Evolutionary conservation across 2,888 invertebrate genomes (phyloP).

Genomic region (Phengaris arion): DNA sequence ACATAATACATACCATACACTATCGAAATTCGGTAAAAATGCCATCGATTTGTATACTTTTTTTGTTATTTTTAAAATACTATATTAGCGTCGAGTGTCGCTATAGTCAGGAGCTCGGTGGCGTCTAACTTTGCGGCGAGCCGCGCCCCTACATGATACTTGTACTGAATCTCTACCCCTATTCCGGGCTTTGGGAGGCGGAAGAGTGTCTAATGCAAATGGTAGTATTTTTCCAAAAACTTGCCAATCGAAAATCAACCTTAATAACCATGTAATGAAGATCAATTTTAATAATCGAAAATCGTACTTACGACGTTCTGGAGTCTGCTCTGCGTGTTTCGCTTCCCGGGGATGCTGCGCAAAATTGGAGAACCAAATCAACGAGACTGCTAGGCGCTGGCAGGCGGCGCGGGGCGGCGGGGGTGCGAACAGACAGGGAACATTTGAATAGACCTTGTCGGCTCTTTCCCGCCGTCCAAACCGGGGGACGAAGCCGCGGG

Average conservation of each 20-base stretch:
- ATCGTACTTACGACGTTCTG: constrained; percentile 53
- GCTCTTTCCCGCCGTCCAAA: constrained; percentile 60
- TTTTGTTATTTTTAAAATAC: constrained; percentile 39
- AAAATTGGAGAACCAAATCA: constrained; percentile 79
- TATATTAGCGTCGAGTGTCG: constrained; percentile 60
- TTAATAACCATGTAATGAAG: constrained; percentile 38
- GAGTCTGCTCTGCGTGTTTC: constrained; percentile 75
- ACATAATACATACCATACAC: constrained; percentile 55
- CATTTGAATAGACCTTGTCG: constrained; percentile 76
- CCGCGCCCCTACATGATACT: constrained; percentile 79
- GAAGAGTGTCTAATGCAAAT: constrained; percentile 43
- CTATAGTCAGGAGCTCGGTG: constrained; percentile 71
- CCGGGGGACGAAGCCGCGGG: constrained; percentile 46
- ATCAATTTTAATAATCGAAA: constrained; percentile 40
- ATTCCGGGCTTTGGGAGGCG: constrained; percentile 74
- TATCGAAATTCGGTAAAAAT: constrained; percentile 29
- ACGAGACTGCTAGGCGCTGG: constrained; percentile 80
- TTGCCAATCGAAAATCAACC: constrained; percentile 41
- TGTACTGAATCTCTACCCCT: constrained; percentile 80
- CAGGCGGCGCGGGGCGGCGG: constrained; percentile 56
- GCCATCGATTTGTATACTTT: constrained; percentile 46
- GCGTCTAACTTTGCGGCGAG: constrained; percentile 79
- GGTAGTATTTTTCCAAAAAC: constrained; percentile 45
- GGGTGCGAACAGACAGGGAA: constrained; percentile 74
- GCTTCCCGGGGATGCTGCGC: constrained; percentile 81